Evolutionary conservation across 2,888 invertebrate genomes (phyloP), one percentile per base, ranked within the genome.

Genomic region (Argyresthia albistria): DNA sequence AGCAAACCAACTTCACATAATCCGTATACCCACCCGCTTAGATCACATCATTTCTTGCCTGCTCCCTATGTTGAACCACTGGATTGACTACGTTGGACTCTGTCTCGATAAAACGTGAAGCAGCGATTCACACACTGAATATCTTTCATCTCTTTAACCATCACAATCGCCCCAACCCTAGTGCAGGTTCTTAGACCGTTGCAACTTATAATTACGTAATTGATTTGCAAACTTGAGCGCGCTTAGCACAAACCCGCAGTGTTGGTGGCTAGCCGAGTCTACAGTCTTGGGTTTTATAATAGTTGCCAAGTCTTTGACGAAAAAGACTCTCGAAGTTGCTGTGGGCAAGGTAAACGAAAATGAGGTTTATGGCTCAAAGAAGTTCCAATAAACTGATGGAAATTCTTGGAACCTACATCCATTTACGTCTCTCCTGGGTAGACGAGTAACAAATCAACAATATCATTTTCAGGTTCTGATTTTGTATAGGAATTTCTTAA

Each of bases 201-300:
- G 48, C 54, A 57, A 56, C 56, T 58, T 52, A 55, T 58, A 58
- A 58, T 58, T 55, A 55, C 50, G 48, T 51, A 56, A 56, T 58
- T 55, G 56, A 58, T 58, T 56, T 56, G 53, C 52, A 53, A 56
- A 58, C 52, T 58, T 52, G 15, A 11, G 14, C 49, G 47, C 47
- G 43, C 35, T 39, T 10, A 25, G 43, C 42, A 8, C n/a, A 50
- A 42, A 12, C n/a, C 25, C 14, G 39, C 8, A 35, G 25, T n/a
- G 46, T 10, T n/a, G 25, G 11, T 46, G 25, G n/a, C 35, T 46
- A 39, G 39, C 39, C 10, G 39, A 11, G 39, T 39, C n/a, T 9
- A 39, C 10, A 39, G 39, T 39, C n/a, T 39, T 39, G 25, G 6
- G 25, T 25, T 25, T 25, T 25, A 25, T 25, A 25, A 25, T 25